Evolutionary conservation across 2,113 vertebrate genomes (phyloP).

Genomic region (Triplophysa dalaica): DNA sequence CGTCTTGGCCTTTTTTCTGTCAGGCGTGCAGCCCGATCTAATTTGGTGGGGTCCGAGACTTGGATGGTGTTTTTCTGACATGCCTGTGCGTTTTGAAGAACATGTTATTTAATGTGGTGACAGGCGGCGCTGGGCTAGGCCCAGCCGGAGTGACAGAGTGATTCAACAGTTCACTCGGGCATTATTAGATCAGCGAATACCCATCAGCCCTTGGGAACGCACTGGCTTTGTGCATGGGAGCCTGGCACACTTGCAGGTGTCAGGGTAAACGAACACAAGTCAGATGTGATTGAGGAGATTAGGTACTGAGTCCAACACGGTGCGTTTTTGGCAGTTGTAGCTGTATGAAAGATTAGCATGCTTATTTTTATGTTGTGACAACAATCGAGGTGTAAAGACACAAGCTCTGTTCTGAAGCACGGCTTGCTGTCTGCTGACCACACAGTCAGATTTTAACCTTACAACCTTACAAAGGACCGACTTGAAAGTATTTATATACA

Average conservation of each 20-base stretch:
- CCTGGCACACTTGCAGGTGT: constrained; percentile 38
- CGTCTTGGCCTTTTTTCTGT: constrained; percentile 47
- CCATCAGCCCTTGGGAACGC: constrained; percentile 15
- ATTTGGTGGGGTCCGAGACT: constrained; percentile 58
- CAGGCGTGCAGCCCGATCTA: constrained; percentile 52
- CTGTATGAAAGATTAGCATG: constrained; percentile 30
- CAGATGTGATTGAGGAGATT: neutral
- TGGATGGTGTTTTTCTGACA: constrained; percentile 61
- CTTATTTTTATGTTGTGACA: constrained; percentile 19
- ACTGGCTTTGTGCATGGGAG: neutral
- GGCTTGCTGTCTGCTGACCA: neutral
- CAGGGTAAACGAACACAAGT: constrained; percentile 15
- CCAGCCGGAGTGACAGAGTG: constrained; percentile 44
- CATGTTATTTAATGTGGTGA: constrained; percentile 60
- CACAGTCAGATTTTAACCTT: neutral
- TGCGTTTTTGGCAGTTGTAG: constrained; percentile 6
- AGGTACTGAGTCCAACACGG: neutral
- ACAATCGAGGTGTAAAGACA: constrained; percentile 1
- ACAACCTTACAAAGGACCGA: neutral
- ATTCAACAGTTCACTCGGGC: constrained; percentile 57
- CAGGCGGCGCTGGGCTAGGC: constrained; percentile 39
- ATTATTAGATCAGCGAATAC: constrained; percentile 54
- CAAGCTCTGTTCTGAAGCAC: neutral
- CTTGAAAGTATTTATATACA: neutral
- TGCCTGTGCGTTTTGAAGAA: constrained; percentile 59